Evolutionary conservation across 1,140 invertebrate species (phyloP).

Genomic region (Drosophila hydei): DNA sequence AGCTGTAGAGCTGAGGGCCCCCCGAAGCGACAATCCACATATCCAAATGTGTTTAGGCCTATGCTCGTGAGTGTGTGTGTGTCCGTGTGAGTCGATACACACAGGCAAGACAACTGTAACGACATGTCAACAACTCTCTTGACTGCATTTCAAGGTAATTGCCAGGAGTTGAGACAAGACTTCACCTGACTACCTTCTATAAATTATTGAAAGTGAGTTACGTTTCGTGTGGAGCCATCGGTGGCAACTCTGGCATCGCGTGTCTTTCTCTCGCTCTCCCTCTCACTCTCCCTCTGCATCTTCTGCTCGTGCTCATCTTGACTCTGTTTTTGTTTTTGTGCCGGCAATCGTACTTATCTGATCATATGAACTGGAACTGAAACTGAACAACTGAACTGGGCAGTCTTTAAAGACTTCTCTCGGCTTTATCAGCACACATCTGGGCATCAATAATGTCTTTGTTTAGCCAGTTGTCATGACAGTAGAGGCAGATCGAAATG

Average conservation of each 20-base stretch:
- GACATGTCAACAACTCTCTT: conserved; percentile 76
- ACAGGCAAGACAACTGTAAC: conserved; percentile 24
- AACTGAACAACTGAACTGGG: conserved; percentile 30
- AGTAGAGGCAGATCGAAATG: conserved; percentile 19
- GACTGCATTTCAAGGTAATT: conserved; percentile 79
- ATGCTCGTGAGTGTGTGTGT: conserved; percentile 2
- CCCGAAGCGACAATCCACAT: conserved; percentile 52
- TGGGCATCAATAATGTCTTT: conserved; percentile 81
- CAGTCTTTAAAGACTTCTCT: conserved; percentile 41
- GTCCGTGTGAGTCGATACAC: neutral
- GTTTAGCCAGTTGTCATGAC: conserved; percentile 63
- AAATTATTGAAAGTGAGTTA: conserved; percentile 74
- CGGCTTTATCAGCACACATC: conserved; percentile 68
- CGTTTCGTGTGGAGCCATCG: conserved; percentile 39
- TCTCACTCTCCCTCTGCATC: neutral
- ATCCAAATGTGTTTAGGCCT: conserved; percentile 19
- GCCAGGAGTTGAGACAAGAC: conserved; percentile 61
- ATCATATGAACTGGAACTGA: conserved; percentile 30
- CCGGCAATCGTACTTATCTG: conserved; percentile 39
- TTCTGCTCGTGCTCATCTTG: neutral
- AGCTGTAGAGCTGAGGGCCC: conserved; percentile 34
- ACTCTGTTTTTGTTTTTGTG: conserved; percentile 3
- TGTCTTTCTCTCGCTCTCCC: conserved; percentile 31
- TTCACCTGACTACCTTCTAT: conserved; percentile 80
- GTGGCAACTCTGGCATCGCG: conserved; percentile 45